phyloP scores from a whole-genome alignment of 1,140 invertebrate genomes.

The Pseudoatta argentina region DNA sequence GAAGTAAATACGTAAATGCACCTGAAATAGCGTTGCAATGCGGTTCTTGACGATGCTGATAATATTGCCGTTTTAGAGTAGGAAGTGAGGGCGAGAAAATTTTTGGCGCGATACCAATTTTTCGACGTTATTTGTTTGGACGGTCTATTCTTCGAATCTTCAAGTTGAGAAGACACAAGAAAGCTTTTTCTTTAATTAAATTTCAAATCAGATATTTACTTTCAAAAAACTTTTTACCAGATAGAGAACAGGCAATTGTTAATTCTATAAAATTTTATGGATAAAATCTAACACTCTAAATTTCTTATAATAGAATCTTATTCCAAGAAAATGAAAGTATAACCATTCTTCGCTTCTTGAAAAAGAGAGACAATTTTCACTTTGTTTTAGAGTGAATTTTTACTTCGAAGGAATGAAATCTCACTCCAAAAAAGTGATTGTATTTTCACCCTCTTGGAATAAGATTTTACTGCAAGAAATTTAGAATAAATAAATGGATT shows the following conservation, averaged over 20 bases:
- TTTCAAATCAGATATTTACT: conserved; percentile 6
- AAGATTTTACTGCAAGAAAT: too few relatives aligned
- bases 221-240: neutral
- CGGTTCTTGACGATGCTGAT: neutral
- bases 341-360: too few relatives aligned
- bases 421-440: too few relatives aligned
- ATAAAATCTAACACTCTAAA: neutral
- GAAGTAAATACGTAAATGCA: conserved; percentile 36
- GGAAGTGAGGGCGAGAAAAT: neutral
- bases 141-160: neutral
- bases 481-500: neutral
- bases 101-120: conserved; percentile 31
- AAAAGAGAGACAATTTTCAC: too few relatives aligned
- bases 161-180: neutral
- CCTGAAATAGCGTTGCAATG: conserved; percentile 10
- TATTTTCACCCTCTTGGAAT: too few relatives aligned
- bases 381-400: too few relatives aligned
- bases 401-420: too few relatives aligned
- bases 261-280: conserved; percentile 1
- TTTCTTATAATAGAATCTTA: too few relatives aligned
- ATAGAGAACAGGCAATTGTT: neutral
- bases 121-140: conserved; percentile 18
- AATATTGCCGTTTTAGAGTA: neutral
- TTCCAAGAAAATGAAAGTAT: too few relatives aligned
- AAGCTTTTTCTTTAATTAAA: conserved; percentile 22